Evolutionary conservation across 2,113 vertebrate genomes (phyloP), one percentile per base, ranked within the genome.

Genomic region (Narcine bancroftii): DNA sequence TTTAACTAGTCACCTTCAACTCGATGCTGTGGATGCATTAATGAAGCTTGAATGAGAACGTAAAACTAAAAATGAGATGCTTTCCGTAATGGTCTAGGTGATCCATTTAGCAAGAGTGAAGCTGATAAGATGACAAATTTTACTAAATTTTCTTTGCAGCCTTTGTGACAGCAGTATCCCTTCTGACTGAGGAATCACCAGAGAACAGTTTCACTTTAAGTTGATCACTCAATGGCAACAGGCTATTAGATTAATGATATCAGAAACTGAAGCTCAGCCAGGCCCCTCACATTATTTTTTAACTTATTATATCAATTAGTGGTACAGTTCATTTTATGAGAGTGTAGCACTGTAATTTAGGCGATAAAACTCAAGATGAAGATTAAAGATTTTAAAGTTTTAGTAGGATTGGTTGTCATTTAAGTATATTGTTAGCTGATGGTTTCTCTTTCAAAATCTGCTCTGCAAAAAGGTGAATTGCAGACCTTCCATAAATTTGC

Each of bases 221-320:
- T 60, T 87, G 81, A 33, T 63, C 81, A 36, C 81, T 87, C 53
- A 60, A 63, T 87, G 81, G 53, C 81, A 87, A 63, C 81, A 36
- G 81, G 56, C 33, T 60, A 87, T 87, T 60, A 53, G 33, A 63
- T 87, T 36, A 39, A 87, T 87, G 81, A 60, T 63, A 26, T 87
- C 81, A 87, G 81, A 60, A 87, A 53, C 53, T 87, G 81, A 60
- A 87, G 19, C 53, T 87, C 53, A 85, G 81, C 81, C 81, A 87
- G 81, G 53, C 81, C 53, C 53, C 81, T 87, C 81, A 87, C 81
- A 87, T 87, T 87, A 87, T 87, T 87, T 87, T 87, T 60, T 87
- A 87, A 87, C 81, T 87, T 87, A 87, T 87, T 87, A 87, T 60
- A 87, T 87, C 81, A 87, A 87, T 87, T 87, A 87, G 81, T 63